A percentile compares a stretch with the other conserved stretches of the same genome.
Evolutionary conservation across 2,797 vertebrate genomes (phyloP).

Genomic region (Phalloptychus januarius): DNA sequence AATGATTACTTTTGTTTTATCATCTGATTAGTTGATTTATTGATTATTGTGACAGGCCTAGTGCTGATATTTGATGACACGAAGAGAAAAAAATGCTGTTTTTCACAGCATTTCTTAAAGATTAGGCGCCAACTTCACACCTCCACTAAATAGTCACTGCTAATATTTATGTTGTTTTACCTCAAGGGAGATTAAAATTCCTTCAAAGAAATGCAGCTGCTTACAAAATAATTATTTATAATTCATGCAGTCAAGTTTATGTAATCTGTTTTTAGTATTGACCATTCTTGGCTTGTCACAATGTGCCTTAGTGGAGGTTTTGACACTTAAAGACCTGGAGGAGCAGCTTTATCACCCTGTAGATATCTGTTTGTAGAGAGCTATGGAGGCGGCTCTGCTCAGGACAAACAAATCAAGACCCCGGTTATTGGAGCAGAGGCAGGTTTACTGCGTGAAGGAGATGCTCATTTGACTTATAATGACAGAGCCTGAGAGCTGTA

Average conservation of each 20-base stretch:
- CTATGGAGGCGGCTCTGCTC: constrained; percentile 9
- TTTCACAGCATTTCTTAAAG: constrained; percentile 1
- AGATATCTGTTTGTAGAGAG: constrained; percentile 26
- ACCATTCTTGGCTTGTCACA: constrained; percentile 34
- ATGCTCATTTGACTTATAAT: constrained; percentile 71
- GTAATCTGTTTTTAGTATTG: constrained; percentile 15
- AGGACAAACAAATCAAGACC: constrained; percentile 63
- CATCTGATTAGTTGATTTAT: no score
- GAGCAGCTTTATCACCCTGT: constrained; percentile 29
- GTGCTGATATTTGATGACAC: constrained; percentile 13
- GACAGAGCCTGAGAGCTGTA: constrained; percentile 66
- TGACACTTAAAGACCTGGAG: constrained; percentile 45
- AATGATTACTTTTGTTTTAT: neutral
- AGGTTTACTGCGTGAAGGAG: constrained; percentile 61
- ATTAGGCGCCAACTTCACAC: neutral
- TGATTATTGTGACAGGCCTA: no score
- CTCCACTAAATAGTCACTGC: neutral
- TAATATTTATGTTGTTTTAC: neutral
- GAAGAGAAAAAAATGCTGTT: constrained; percentile 5
- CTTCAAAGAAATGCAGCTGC: neutral
- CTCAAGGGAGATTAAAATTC: neutral
- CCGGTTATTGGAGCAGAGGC: constrained; percentile 63
- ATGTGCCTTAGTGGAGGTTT: constrained; percentile 25
- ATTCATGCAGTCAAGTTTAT: constrained; percentile 26
- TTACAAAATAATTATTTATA: constrained; percentile 1